A percentile compares a stretch with the other conserved stretches of the same genome.
Evolutionary conservation across 2,888 invertebrate species (phyloP).

Genomic region (Drosophila kanekoi): DNA sequence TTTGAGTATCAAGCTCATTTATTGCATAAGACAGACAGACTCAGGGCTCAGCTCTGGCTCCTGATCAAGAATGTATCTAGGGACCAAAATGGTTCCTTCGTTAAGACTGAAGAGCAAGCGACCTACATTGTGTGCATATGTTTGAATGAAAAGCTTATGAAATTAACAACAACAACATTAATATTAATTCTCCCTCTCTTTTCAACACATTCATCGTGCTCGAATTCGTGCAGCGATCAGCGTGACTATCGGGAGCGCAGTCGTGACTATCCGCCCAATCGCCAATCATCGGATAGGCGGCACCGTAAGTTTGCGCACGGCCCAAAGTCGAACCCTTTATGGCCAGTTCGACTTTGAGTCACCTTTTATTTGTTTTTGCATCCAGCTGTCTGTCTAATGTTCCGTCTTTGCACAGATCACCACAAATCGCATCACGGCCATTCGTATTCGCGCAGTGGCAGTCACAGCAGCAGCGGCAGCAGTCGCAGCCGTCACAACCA

Average conservation of each 20-base stretch:
- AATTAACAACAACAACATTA: too few species aligned
- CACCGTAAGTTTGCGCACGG: conserved; percentile 70
- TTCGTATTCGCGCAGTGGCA: conserved; percentile 76
- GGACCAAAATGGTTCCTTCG: too few species aligned
- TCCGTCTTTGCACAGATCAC: conserved; percentile 61
- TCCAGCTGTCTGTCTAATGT: conserved; percentile 3
- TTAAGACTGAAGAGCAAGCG: too few species aligned
- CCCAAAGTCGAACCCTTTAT: neutral
- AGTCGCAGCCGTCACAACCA: conserved; percentile 73
- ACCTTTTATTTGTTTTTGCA: too few species aligned
- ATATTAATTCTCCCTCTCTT: neutral
- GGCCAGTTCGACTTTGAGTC: neutral
- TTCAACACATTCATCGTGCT: conserved; percentile 4
- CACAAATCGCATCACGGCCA: conserved; percentile 81
- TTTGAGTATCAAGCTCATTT: too few species aligned
- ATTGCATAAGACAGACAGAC: too few species aligned
- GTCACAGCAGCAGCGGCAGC: conserved; percentile 67
- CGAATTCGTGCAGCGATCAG: conserved; percentile 59
- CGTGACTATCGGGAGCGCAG: conserved; percentile 82
- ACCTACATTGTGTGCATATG: too few species aligned
- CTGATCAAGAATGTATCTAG: too few species aligned
- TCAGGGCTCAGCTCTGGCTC: too few species aligned
- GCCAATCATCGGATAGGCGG: conserved; percentile 74
- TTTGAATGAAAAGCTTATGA: too few species aligned
- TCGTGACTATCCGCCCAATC: conserved; percentile 77